These are phyloP conservation scores for Diadophis punctatus DNA, from an alignment of 2,113 vertebrate genomes.

Conservation along the genomic window DNA sequence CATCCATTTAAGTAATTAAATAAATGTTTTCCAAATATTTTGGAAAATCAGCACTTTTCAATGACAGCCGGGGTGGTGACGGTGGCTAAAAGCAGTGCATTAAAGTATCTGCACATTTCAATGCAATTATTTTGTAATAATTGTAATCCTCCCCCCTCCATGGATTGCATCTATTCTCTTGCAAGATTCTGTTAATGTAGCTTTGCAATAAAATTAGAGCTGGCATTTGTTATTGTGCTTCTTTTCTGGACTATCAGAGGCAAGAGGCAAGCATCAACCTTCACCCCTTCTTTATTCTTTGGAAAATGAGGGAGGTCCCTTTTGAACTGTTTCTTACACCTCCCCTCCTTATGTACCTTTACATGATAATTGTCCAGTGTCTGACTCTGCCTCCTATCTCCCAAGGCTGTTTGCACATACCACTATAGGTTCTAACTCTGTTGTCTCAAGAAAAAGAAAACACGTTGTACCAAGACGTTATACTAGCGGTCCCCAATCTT, in stretches of 20 bases:
- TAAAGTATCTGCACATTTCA: not conserved
- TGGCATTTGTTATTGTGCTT: not conserved
- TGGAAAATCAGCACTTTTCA: not conserved
- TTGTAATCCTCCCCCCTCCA: not conserved
- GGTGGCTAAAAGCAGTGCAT: not conserved
- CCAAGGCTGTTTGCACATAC: not conserved
- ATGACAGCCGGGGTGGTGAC: accelerated
- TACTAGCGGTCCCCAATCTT: no score
- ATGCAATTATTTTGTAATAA: not conserved
- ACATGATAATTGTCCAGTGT: not conserved
- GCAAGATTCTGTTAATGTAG: not conserved
- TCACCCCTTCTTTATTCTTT: not conserved
- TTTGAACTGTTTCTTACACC: not conserved
- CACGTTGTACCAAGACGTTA: not conserved
- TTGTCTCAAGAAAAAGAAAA: not conserved
- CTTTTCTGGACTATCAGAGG: not conserved
- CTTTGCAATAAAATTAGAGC: not conserved
- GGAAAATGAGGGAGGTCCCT: not conserved
- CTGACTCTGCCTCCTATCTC: not conserved
- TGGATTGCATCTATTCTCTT: not conserved
- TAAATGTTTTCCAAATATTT: not conserved
- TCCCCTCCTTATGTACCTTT: not conserved
- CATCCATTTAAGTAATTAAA: not conserved
- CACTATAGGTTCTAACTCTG: not conserved
- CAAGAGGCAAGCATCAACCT: not conserved